These are phyloP conservation scores for Drosophila kepulauana DNA, from an alignment of 1,140 invertebrate genomes.

Conservation along the genomic window DNA sequence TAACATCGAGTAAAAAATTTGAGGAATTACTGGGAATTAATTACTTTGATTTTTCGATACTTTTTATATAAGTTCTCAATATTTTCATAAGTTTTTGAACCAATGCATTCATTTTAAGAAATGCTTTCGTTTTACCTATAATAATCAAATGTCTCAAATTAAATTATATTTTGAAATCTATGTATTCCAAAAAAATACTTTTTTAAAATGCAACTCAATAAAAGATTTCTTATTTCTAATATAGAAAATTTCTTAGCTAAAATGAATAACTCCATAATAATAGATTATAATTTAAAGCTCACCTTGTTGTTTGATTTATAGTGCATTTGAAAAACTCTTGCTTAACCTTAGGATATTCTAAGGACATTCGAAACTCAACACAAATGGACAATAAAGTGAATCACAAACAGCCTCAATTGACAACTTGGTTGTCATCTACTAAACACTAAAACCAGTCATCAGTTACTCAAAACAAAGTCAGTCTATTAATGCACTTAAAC, in stretches of 20 bases:
- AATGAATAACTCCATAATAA: too few species aligned
- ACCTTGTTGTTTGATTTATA: slow-evolving; percentile 17
- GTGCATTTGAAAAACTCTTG: slow-evolving; percentile 3
- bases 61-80: too few species aligned
- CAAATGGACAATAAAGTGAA: slow-evolving; percentile 15
- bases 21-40: too few species aligned
- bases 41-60: too few species aligned
- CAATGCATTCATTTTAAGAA: too few species aligned
- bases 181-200: not conserved
- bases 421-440: slow-evolving; percentile 37
- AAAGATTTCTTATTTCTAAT: too few species aligned
- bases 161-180: not conserved
- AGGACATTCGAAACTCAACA: slow-evolving; percentile 17
- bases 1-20: too few species aligned
- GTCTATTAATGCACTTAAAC: slow-evolving; percentile 33
- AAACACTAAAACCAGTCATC: slow-evolving; percentile 19
- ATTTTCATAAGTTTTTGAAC: too few species aligned
- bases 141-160: too few species aligned
- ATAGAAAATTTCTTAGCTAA: too few species aligned
- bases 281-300: not conserved
- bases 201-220: not conserved
- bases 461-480: slow-evolving; percentile 43
- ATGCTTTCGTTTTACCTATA: too few species aligned
- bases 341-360: not conserved
- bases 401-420: slow-evolving; percentile 17